phyloP scores from a whole-genome alignment of 2,888 invertebrate genomes.

The Yponomeuta plumbellus region DNA sequence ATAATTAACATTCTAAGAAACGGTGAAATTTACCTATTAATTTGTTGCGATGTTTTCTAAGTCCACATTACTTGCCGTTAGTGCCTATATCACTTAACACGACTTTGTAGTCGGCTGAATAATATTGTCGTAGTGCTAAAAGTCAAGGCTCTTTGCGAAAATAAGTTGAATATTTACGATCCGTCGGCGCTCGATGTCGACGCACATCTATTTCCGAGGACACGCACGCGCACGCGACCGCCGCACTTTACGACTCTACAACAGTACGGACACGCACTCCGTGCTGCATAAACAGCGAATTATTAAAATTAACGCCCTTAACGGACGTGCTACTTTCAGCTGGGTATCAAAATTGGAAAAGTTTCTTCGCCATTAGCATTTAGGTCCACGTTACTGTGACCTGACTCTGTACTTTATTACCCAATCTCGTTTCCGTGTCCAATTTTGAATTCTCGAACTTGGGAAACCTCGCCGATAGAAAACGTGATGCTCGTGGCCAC shows the following conservation, averaged over 20 bases:
- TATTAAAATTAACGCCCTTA: constrained; percentile 56
- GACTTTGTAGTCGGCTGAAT: neutral
- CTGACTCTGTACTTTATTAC: constrained; percentile 3
- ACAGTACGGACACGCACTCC: constrained; percentile 50
- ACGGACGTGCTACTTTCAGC: constrained; percentile 45
- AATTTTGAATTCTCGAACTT: neutral
- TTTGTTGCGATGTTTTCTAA: constrained; percentile 9
- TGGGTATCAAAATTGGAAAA: constrained; percentile 52
- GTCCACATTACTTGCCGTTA: neutral
- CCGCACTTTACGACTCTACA: constrained; percentile 43
- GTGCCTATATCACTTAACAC: constrained; percentile 5
- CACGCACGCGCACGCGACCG: constrained; percentile 39
- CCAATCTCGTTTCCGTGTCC: constrained; percentile 2
- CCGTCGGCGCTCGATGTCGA: constrained; percentile 31
- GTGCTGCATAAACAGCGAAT: constrained; percentile 53
- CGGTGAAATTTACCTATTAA: constrained; percentile 6
- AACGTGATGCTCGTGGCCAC: neutral
- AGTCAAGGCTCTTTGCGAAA: constrained; percentile 48
- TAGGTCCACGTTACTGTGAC: constrained; percentile 11
- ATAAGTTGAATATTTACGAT: constrained; percentile 59
- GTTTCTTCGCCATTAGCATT: constrained; percentile 34
- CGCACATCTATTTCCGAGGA: constrained; percentile 53
- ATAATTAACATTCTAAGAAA: constrained; percentile 13
- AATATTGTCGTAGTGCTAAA: constrained; percentile 32
- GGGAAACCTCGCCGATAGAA: neutral